Evolutionary conservation across 2,113 vertebrate species (phyloP), one percentile per base, ranked within the genome.

Genomic region (Terrapene triunguis): DNA sequence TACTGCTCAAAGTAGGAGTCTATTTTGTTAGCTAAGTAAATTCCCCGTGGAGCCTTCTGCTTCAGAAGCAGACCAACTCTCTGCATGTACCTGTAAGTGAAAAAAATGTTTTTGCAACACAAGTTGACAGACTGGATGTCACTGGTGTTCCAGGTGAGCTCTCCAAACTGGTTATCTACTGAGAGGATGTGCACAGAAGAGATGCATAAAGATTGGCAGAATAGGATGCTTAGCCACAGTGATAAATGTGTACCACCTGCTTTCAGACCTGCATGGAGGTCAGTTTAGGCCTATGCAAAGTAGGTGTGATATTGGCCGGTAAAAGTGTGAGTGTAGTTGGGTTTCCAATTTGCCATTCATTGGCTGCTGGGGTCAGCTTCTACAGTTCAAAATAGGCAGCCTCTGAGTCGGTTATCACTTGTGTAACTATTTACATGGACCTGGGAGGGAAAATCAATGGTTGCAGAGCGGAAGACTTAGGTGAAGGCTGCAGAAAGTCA

Each of bases 211-310:
- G 2, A 9, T 5, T 38, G 2, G 19, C 16, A 35, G 25, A 88
- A 5, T 5, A 29, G 10, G 32, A 85, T 74, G 32, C 29, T 47
- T 1, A 38, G 72, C 10, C 32, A 57, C 6, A 87, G 38, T 89
- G 10, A 62, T 62, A 62, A 62, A 8, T 2, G 1, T 59, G 19
- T 38, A 85, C 27, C 21, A 2, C 89, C 10, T 74, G 1, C 48
- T 90, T 89, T 78, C 42, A 89, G 59, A 89, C 11, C 44, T 80
- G 17, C 54, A 24, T 76, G 24, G 16, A 92, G 8, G 51, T 27
- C 35, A 44, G 10, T 88, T 10, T 9, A 78, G 5, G 7, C 9
- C 35, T 0, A 0, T 50, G 44, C 1, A 53, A 38, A 4, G 35
- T 80, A 55, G 59, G 3, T 1, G 0, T 88, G 5, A 4, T 55